phyloP scores from a whole-genome alignment of 2,888 invertebrate genomes.

The Morinoia aosen region DNA sequence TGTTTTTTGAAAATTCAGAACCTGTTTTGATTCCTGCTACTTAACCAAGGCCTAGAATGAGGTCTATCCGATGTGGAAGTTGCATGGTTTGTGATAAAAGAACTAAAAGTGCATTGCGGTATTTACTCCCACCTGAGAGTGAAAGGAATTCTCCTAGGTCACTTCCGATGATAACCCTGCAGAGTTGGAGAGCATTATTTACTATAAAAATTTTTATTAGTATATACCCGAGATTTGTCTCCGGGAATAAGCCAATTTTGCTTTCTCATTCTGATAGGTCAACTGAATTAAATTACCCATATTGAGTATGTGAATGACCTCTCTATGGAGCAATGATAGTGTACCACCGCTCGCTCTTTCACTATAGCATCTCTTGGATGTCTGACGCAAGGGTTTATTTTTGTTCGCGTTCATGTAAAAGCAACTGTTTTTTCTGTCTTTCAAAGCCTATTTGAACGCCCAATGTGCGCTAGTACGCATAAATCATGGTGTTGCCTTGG shows the following conservation, averaged over 20 bases:
- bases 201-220: no score
- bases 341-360: neutral
- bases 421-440: neutral
- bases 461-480: neutral
- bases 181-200: neutral
- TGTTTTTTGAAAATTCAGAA: no score
- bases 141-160: neutral
- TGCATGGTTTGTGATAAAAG: neutral
- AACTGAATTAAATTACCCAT: no score
- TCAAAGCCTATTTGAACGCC: neutral
- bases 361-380: neutral
- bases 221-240: no score
- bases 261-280: no score
- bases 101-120: neutral
- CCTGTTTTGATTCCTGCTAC: neutral
- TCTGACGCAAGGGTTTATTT: neutral
- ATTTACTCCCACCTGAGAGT: neutral
- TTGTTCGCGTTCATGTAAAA: neutral
- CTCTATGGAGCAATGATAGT: neutral
- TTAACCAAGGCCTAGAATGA: neutral
- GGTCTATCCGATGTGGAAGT: neutral
- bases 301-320: neutral
- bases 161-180: neutral
- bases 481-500: no score
- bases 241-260: no score